Evolutionary conservation across 1,140 invertebrate genomes (phyloP).

Genomic region (Drosophila takahashii): DNA sequence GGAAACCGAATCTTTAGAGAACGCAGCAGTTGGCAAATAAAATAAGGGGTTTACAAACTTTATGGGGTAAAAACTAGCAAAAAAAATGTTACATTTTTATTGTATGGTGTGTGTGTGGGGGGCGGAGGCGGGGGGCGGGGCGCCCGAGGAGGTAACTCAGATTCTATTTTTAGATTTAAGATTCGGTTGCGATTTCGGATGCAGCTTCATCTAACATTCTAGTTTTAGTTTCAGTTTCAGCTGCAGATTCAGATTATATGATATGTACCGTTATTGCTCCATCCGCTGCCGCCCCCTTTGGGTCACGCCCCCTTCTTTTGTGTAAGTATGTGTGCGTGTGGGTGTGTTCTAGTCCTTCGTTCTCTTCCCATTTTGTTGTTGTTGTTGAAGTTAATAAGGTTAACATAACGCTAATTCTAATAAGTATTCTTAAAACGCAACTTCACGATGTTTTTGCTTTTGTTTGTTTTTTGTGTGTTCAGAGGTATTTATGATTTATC

Average conservation of each 20-base stretch:
- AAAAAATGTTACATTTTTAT: constrained; percentile 10
- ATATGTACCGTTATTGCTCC: constrained; percentile 20
- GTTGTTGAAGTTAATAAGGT: not conserved
- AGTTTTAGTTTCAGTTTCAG: not conserved
- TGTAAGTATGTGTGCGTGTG: constrained; percentile 32
- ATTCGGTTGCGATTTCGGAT: constrained; percentile 8
- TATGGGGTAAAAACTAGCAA: constrained; percentile 17
- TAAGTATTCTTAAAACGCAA: constrained; percentile 57
- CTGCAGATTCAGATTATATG: constrained; percentile 16
- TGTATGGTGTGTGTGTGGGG: constrained; percentile 13
- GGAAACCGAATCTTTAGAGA: constrained; percentile 29
- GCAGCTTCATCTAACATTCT: not conserved
- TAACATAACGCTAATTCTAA: constrained; percentile 59
- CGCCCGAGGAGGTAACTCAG: constrained; percentile 11
- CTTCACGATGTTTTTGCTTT: constrained; percentile 24
- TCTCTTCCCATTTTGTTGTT: constrained; percentile 69
- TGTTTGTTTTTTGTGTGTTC: constrained; percentile 29
- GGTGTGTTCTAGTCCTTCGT: constrained; percentile 75
- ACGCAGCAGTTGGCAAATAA: constrained; percentile 34
- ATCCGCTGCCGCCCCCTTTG: not conserved
- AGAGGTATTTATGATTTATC: constrained; percentile 56
- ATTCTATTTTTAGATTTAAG: constrained; percentile 17
- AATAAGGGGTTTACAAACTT: constrained; percentile 11
- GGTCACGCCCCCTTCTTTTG: not conserved
- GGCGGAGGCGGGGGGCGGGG: constrained; percentile 1